Evolutionary conservation across 2,113 vertebrate species (phyloP).

Genomic region (Telmatochromis sp.): DNA sequence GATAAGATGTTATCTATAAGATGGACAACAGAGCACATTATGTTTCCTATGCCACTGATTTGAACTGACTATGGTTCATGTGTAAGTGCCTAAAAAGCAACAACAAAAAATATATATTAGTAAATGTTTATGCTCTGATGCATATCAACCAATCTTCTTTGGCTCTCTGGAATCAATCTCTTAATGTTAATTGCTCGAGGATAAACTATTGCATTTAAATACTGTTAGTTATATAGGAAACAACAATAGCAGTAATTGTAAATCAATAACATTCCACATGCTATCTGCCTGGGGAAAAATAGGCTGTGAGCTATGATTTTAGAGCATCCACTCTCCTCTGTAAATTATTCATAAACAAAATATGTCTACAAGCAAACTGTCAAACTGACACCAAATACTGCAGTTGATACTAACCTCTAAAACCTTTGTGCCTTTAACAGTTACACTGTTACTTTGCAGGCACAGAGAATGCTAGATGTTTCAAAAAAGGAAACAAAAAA

Average conservation of each 20-base stretch:
- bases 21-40: not conserved
- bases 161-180: not conserved
- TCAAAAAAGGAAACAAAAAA: not conserved
- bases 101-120: not conserved
- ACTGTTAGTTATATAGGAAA: not conserved
- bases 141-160: not conserved
- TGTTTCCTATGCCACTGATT: slow-evolving; percentile 13
- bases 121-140: not conserved
- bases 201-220: not conserved
- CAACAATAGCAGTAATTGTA: not conserved
- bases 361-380: not conserved
- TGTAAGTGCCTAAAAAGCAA: not conserved
- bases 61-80: not conserved
- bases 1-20: slow-evolving; percentile 51
- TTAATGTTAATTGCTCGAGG: not conserved
- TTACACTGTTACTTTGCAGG: not conserved
- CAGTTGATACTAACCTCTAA: not conserved
- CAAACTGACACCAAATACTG: not conserved
- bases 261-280: not conserved
- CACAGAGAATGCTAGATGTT: not conserved
- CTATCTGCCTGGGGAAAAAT: not conserved
- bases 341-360: not conserved
- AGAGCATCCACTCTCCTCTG: not conserved
- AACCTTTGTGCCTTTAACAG: not conserved
- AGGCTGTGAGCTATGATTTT: not conserved